A percentile compares a stretch with the other conserved stretches of the same genome.
These are phyloP conservation scores for Morone saxatilis DNA, from an alignment of 2,113 vertebrate genomes.

Conservation along the genomic window DNA sequence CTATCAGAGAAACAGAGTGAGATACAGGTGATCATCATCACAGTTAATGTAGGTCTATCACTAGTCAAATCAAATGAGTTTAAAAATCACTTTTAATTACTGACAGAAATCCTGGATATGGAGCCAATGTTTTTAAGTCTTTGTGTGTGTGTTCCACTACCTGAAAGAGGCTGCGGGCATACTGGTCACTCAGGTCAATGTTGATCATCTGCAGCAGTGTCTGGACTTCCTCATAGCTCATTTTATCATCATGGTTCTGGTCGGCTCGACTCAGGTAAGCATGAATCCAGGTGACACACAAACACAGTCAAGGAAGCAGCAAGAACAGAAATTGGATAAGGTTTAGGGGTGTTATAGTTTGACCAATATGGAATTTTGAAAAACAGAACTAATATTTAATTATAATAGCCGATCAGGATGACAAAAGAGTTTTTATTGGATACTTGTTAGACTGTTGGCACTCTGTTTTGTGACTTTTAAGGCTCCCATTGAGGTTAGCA, in stretches of 20 bases:
- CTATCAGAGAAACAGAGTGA: constrained; percentile 70
- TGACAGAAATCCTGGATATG: background rate
- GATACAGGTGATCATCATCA: background rate
- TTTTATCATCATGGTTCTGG: constrained; percentile 92
- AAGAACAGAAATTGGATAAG: background rate
- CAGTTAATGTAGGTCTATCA: background rate
- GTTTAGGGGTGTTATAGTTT: background rate
- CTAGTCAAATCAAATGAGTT: background rate
- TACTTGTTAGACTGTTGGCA: background rate
- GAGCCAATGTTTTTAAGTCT: background rate
- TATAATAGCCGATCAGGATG: background rate
- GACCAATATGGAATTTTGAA: background rate
- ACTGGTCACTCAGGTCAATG: constrained; percentile 91
- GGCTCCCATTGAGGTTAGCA: background rate
- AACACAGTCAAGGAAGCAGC: constrained; percentile 71
- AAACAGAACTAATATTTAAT: background rate
- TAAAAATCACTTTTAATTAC: background rate
- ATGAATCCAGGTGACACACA: constrained; percentile 89
- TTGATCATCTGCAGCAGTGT: constrained; percentile 95
- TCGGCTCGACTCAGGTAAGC: constrained; percentile 91
- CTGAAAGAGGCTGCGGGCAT: constrained; percentile 92
- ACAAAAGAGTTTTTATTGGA: background rate
- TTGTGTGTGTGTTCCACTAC: constrained; percentile 69
- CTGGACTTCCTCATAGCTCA: constrained; percentile 95
- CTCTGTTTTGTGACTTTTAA: background rate